Percentiles rank a stretch among this genome's conserved stretches.
Conservation (phyloP, 1,140 invertebrate species). For the Eriocheir sinensis region DNA sequence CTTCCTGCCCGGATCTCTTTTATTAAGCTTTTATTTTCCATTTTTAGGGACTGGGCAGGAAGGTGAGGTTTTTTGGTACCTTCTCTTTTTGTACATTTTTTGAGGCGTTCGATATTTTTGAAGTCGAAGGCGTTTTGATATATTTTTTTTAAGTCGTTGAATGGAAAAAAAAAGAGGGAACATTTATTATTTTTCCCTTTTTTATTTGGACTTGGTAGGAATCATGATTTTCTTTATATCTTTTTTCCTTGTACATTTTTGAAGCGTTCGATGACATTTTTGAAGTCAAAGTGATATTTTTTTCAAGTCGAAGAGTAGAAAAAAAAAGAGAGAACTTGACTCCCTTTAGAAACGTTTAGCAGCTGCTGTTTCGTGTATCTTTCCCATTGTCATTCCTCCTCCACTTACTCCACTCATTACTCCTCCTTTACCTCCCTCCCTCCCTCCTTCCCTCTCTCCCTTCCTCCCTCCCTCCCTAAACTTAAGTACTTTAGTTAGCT, state of each 20-base stretch:
- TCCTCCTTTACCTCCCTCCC: not conserved
- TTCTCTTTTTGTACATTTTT: too few relatives aligned
- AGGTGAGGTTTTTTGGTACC: too few relatives aligned
- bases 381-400: not conserved
- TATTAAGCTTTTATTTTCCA: too few relatives aligned
- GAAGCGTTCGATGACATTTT: not conserved
- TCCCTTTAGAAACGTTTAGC: not conserved
- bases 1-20: too few relatives aligned
- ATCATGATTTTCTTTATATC: not conserved
- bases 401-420: not conserved
- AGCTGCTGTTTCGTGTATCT: not conserved
- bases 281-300: too few relatives aligned
- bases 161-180: too few relatives aligned
- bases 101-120: too few relatives aligned
- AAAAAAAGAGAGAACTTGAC: not conserved
- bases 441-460: not conserved
- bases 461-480: not conserved
- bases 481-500: not conserved
- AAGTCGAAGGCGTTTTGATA: too few relatives aligned
- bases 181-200: not conserved
- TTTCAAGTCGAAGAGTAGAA: too few relatives aligned
- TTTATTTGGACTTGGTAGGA: not conserved
- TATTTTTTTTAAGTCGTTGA: too few relatives aligned
- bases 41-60: too few relatives aligned
- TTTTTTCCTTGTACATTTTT: not conserved